Percentiles rank a stretch among this genome's conserved stretches.
Evolutionary conservation across 2,113 vertebrate genomes (phyloP).

Genomic region (Prinia subflava): DNA sequence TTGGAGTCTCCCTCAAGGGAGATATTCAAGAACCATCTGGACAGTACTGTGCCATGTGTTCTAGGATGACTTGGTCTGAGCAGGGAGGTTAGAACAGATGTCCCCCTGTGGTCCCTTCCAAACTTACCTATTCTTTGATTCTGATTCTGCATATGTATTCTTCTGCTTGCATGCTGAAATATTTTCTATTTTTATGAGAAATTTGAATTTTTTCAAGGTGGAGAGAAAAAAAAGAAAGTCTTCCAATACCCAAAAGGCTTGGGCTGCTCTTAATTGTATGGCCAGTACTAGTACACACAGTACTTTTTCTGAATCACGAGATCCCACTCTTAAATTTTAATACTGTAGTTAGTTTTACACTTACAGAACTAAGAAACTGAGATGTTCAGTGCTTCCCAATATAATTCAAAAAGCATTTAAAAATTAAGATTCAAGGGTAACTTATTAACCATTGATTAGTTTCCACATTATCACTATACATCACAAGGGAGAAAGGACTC

Average conservation of each 20-base stretch:
- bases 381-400: neutral
- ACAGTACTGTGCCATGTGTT: neutral
- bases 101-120: neutral
- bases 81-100: neutral
- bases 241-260: neutral
- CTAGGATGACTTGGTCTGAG: neutral
- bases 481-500: fast-evolving
- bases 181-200: neutral
- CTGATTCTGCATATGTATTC: neutral
- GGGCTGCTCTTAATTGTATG: neutral
- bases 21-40: neutral
- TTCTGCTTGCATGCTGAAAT: neutral
- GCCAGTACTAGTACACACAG: neutral
- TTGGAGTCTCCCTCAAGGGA: neutral
- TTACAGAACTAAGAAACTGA: neutral
- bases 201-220: neutral
- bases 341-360: neutral
- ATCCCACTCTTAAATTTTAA: neutral
- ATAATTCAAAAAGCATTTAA: neutral
- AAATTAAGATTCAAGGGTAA: neutral
- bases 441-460: neutral
- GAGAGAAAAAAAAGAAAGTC: neutral
- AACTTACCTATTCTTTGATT: neutral
- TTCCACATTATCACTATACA: neutral
- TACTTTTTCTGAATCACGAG: neutral